Base-by-base conservation (phyloP, 1,140 invertebrate genomes). In the Camponotus floridanus region DNA sequence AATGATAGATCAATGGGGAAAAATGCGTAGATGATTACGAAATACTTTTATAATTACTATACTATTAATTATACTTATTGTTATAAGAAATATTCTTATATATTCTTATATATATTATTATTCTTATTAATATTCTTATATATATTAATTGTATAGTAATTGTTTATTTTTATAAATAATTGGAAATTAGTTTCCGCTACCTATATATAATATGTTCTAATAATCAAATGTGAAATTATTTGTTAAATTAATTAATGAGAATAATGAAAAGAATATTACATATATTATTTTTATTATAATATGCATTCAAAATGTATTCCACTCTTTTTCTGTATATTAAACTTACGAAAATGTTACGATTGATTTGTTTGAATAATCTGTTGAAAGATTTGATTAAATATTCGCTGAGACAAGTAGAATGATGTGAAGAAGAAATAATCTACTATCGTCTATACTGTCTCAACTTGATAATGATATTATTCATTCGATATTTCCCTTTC, bases 391-490 rank as follows among this genome's bases (percentile, higher is more conserved):
- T n/a, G 39, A 31, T 11, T 21, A 18, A 64, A 45, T 76, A 21
- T 61, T 21, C 5, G 59, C 26, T 45, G 9, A 3, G 59, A 64
- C 15, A 11, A 76, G 15, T 45, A 4, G 31, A 76, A 64, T 33
- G n/a, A 64, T 9, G 15, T 33, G 33, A 33, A 42, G 33, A 51
- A n/a, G n/a, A 13, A 64, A 64, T 18, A 79, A 67, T 55, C n/a
- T 39, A n/a, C 4, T 45, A 64, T 45, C 21, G 13, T 79, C 42
- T 79, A 79, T 79, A 79, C 62, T 7, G n/a, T 79, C 26, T 26
- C 39, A 31, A 39, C 39, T 64, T 26, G 4, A 76, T 76, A 64
- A 33, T 33, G 8, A 61, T 6, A 64, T 64, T 76, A 11, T 31
- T 64, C 2, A 4, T n/a, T 18, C 18, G 11, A 64, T 26, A 26